Base-by-base conservation (phyloP, 2,888 invertebrate genomes). In the Anoncus sp. region DNA sequence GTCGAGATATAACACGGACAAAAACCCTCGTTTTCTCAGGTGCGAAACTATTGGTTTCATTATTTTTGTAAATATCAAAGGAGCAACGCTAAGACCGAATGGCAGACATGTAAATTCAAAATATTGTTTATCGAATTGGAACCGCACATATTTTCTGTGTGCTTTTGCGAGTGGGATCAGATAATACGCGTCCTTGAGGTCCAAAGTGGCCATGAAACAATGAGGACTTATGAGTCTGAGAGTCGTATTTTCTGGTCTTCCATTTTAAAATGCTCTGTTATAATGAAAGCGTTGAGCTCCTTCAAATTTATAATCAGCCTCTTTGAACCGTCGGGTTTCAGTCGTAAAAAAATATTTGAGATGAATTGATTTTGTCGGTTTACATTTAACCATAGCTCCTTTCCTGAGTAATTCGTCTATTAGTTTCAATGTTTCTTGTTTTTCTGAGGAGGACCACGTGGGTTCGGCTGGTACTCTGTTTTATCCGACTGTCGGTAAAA, bases 71-170 rank as follows among this genome's bases (percentile, higher is more conserved):
- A 79, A 84, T 6, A 81, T 55, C 49, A 79, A 82, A 6, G 81
- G 81, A 1, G 79, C 80, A 1, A 77, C 74, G 12, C 70, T 80
- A 20, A 83, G 27, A 0, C 81, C 79, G 40, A 83, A 84, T 0
- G 79, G 81, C 20, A 84, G 35, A 24, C 77, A 82, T 0, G 60
- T 63, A 69, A 83, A 85, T 22, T 85, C 75, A 47, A 60, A 83
- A 0, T 77, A 1, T 63, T 80, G 55, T 7, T 22, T 43, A 10
- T 73, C 1, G 47, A 83, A 85, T 43, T 47, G 57, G 20, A 85
- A 83, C 4, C 81, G 62, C 16, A 82, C 31, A 59, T 67, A 82
- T 40, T 79, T 82, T 59, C 65, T 63, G 22, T 31, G 3, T 2
- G 27, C 40, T 49, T 79, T 27, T 16, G 45, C 1, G 10, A 82